Base-by-base conservation (phyloP, 1,140 invertebrate genomes). In the Sycophila sp. region DNA sequence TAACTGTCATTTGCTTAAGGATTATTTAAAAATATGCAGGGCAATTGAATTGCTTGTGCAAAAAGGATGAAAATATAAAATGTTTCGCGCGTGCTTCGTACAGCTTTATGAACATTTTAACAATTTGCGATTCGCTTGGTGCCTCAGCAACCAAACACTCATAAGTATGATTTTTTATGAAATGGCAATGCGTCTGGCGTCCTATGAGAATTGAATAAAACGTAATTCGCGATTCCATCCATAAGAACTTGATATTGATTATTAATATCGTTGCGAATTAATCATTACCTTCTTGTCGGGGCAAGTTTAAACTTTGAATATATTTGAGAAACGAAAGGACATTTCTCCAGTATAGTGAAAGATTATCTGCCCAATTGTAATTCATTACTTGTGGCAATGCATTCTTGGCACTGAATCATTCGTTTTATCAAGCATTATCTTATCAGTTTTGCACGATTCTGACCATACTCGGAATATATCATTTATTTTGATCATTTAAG, bases 351-450 rank as follows among this genome's bases (percentile, higher is more conserved):
- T n/a, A n/a, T n/a, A n/a, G n/a, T n/a, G n/a, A n/a, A n/a, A n/a
- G n/a, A n/a, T 40, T 45, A 47, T 47, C 42, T 19, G 7, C 22
- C 26, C 6, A 11, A 6, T 34, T 53, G 45, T 65, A 74, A 73
- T 70, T 74, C 71, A 76, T 73, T 32, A 74, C 58, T 64, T 75
- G 64, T 73, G 73, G 77, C 75, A 76, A 75, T 56, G 77, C 70
- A 78, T 80, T 60, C 78, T 80, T 80, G 78, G 78, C 78, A 80
- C 75, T 80, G 76, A 78, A 74, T 77, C 75, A 79, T 55, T 28
- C 34, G 34, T 58, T 47, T 47, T 63, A 45, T 49, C 19, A 67
- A 67, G 11, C 26, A 32, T 51, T 34, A 53, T 15, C 1, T 55
- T 58, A 55, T 58, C 47, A 58, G n/a, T 17, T 55, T 45, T 30